Percentiles rank a stretch among this genome's conserved stretches.
These are phyloP conservation scores for Tragelaphus oryx DNA, from an alignment of 2,797 vertebrate genomes.

Conservation along the genomic window DNA sequence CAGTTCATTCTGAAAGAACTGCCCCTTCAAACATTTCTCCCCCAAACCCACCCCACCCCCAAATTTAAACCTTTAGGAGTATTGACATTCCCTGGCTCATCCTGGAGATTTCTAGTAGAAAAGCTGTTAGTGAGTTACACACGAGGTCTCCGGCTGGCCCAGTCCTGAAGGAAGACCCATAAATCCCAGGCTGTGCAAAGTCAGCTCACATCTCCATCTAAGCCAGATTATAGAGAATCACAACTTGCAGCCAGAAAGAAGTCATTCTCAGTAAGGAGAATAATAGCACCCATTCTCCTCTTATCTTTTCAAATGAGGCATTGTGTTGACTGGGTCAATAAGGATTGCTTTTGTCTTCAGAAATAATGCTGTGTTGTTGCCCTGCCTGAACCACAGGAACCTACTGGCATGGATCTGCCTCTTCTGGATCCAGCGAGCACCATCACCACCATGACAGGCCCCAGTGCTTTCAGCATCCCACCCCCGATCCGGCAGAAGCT, in stretches of 20 bases:
- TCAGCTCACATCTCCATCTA: slow-evolving; percentile 35
- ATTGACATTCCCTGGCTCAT: neutral
- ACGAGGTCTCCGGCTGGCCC: neutral
- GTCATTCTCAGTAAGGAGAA: neutral
- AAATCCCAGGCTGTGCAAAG: neutral
- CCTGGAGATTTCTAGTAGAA: neutral
- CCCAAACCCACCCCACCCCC: neutral
- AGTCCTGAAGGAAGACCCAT: neutral
- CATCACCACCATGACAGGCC: slow-evolving; percentile 92
- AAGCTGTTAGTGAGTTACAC: neutral
- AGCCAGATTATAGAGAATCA: neutral
- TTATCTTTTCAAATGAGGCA: neutral
- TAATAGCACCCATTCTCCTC: neutral
- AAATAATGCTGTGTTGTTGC: slow-evolving; percentile 5
- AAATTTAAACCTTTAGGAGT: neutral
- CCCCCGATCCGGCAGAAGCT: slow-evolving; percentile 96
- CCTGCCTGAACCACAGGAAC: slow-evolving; percentile 83
- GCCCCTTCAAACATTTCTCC: neutral
- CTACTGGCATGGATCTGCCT: slow-evolving; percentile 90
- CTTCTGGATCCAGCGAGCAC: slow-evolving; percentile 91
- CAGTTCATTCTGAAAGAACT: neutral
- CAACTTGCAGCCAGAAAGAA: neutral
- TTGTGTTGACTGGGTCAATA: neutral
- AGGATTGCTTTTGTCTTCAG: neutral
- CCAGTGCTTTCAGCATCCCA: slow-evolving; percentile 95